Conservation (phyloP, 2,797 vertebrate genomes). For the Sarcophilus harrisii region DNA sequence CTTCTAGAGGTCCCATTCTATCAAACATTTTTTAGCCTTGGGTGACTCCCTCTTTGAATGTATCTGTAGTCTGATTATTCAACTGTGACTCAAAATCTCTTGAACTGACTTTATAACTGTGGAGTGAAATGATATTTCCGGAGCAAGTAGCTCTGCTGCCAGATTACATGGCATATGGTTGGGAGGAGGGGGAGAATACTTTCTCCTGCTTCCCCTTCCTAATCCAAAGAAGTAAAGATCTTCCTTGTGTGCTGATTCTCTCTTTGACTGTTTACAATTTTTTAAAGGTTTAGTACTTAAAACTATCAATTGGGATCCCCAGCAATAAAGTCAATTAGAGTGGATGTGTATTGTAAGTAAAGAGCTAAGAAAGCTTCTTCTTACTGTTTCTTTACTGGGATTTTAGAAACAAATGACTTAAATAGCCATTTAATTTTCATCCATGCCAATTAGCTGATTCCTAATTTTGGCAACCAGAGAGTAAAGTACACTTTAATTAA, state of each 20-base stretch:
- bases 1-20: neutral
- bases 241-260: neutral
- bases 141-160: neutral
- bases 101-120: neutral
- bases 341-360: conserved; percentile 98
- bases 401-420: neutral
- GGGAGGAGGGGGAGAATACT: no score
- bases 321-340: conserved; percentile 97
- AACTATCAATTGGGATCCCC: conserved; percentile 89
- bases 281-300: no score
- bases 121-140: neutral
- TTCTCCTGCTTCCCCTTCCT: neutral
- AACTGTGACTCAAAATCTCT: neutral
- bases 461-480: no score
- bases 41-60: neutral
- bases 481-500: no score
- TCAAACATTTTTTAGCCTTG: neutral
- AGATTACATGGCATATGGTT: neutral
- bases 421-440: neutral
- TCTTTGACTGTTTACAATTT: neutral
- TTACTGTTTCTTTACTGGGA: fast-evolving
- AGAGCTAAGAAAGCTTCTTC: neutral
- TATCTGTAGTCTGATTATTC: neutral
- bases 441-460: no score
- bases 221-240: neutral